Evolutionary conservation across 2,888 invertebrate species (phyloP).

Genomic region (Harpalus rufipes): DNA sequence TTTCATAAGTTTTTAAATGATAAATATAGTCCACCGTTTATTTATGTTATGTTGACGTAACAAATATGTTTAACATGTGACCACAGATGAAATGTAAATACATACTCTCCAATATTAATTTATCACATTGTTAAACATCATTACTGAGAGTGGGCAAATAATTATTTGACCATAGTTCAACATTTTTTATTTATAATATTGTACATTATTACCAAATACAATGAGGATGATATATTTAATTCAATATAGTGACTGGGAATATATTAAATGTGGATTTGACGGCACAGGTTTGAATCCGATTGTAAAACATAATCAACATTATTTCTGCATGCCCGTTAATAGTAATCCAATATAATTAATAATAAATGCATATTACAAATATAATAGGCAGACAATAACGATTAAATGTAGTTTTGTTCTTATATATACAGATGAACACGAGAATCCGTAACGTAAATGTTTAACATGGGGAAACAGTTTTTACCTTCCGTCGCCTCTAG

Average conservation of each 20-base stretch:
- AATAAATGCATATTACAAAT: no score
- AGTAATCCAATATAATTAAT: no score
- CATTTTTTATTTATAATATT: not conserved
- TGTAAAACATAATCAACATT: not conserved
- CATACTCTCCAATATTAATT: not conserved
- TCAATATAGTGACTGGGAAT: not conserved
- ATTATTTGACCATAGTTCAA: not conserved
- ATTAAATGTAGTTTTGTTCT: no score
- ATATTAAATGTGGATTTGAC: not conserved
- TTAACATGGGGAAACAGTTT: no score
- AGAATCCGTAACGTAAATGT: no score
- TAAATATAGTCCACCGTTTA: not conserved
- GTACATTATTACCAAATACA: not conserved
- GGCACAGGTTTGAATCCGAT: no score
- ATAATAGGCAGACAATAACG: no score
- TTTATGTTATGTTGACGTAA: not conserved
- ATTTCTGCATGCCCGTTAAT: not conserved
- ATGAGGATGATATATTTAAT: not conserved
- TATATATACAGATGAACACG: no score
- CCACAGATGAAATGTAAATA: not conserved
- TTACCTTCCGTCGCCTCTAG: no score
- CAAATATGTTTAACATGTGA: not conserved
- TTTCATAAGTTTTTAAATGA: conserved; percentile 1
- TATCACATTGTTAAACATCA: not conserved
- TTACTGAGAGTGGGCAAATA: not conserved